A percentile compares a stretch with the other conserved stretches of the same genome.
Conservation (phyloP, 1,140 invertebrate genomes). For the Dolichoris vasculosae region DNA sequence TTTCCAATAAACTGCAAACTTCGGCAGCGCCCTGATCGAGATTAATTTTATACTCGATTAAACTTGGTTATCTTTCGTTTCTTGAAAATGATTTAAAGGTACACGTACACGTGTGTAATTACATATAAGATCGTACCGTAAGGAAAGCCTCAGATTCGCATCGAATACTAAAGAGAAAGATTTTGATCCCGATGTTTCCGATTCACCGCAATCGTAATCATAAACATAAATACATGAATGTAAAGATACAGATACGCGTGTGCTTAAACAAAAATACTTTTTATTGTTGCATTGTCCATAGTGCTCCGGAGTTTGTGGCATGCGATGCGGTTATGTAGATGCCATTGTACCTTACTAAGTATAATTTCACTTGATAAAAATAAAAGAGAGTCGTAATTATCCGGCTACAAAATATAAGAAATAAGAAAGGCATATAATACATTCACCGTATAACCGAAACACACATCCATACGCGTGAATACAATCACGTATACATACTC, state of each 20-base stretch:
- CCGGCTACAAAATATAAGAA: constrained; percentile 8
- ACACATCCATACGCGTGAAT: not conserved
- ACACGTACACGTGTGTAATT: not conserved
- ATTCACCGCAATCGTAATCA: constrained; percentile 22
- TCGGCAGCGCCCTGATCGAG: not conserved
- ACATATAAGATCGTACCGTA: not conserved
- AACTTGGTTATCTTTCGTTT: not conserved
- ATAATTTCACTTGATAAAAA: constrained; percentile 29
- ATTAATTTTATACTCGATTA: not conserved
- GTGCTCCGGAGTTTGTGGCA: not conserved
- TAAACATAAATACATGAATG: not conserved
- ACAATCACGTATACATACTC: not conserved
- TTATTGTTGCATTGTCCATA: constrained; percentile 8
- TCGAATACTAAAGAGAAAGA: not conserved
- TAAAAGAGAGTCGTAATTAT: constrained; percentile 10
- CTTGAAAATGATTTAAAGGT: not conserved
- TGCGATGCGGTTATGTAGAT: constrained; percentile 27
- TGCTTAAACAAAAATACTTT: not conserved
- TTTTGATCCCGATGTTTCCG: constrained; percentile 16
- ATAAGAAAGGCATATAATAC: not conserved
- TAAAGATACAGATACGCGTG: not conserved
- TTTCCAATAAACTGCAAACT: not conserved
- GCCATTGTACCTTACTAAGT: constrained; percentile 1
- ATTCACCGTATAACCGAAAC: no score
- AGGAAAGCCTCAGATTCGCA: not conserved